Base-by-base conservation (phyloP, 37 sponge, comb jelly and placozoan species). In the Mnemiopsis leidyi region DNA sequence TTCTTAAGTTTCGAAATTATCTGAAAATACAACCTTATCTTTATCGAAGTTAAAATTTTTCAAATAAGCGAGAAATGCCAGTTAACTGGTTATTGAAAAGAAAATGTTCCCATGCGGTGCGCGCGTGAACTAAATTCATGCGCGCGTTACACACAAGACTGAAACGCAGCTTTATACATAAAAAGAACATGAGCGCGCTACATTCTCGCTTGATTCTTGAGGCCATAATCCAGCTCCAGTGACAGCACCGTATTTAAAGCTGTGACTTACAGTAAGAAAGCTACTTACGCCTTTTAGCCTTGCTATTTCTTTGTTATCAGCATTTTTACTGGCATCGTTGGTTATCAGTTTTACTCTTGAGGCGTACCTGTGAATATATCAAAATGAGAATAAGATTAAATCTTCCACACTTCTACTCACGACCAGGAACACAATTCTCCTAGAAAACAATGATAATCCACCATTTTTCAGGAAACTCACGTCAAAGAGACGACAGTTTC, bases 401-500 rank as follows among this genome's bases (percentile, higher is more conserved):
- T 75, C 32, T 33, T 33, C 32, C 9, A 75, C 30, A 76, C 82
- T n/a, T 23, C 21, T 23, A 76, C 25, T n/a, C 25, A 28, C 31
- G 21, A 21, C 21, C 25, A 76, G 21, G 21, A 21, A 76, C 25
- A 76, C 31, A 28, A 21, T 23, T 23, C n/a, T n/a, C n/a, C n/a
- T n/a, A n/a, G 68, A 21, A 21, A 67, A 67, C 68, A 67, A 7
- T 29, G 75, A 71, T 29, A 29, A 28, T 23, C 3, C 76, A 92
- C 69, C 76, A 68, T 36, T 90, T 33, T 61, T 92, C 36, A 26
- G 20, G n/a, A 23, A 0, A 67, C 95, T 94, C 3, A 94, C 95
- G 95, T 94, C 23, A 94, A 68, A 88, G 95, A 94, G 29, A 94
- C 79, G 36, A 94, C 76, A 0, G 95, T 94, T 85, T 94, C 95